phyloP scores from a whole-genome alignment of 2,888 invertebrate genomes.

The Cerceris rybyensis region DNA sequence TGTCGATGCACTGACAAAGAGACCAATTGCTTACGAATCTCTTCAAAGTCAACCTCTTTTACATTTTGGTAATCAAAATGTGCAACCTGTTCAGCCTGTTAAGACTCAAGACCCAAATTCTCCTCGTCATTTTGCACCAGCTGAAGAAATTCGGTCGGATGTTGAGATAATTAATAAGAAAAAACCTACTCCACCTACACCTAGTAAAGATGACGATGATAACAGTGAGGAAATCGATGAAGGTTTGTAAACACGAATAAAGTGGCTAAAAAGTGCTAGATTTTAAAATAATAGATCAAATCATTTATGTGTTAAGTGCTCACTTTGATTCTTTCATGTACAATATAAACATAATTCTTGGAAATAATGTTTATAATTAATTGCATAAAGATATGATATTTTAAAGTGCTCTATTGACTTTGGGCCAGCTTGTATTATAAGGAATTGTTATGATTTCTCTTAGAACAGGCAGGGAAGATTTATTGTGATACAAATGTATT shows the following conservation, averaged over 20 bases:
- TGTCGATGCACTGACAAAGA: constrained; percentile 40
- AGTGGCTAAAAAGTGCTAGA: neutral
- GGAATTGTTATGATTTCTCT: too few relatives aligned
- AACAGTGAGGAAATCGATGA: constrained; percentile 46
- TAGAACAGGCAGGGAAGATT: too few relatives aligned
- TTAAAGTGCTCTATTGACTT: too few relatives aligned
- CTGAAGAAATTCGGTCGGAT: constrained; percentile 72
- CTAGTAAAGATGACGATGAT: constrained; percentile 62
- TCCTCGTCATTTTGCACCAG: constrained; percentile 48
- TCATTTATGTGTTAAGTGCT: too few relatives aligned
- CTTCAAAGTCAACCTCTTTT: constrained; percentile 75
- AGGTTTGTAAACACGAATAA: constrained; percentile 22
- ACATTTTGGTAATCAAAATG: constrained; percentile 64
- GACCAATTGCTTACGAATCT: constrained; percentile 67
- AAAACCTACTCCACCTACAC: constrained; percentile 65
- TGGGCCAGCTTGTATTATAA: too few relatives aligned
- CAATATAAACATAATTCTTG: too few relatives aligned
- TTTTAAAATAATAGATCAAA: neutral
- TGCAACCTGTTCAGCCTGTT: constrained; percentile 28
- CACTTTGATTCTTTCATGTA: too few relatives aligned
- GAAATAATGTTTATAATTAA: too few relatives aligned
- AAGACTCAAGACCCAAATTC: constrained; percentile 6
- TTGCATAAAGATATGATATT: too few relatives aligned
- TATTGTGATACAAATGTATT: too few relatives aligned
- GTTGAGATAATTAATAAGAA: constrained; percentile 76